phyloP scores from a whole-genome alignment of 2,113 vertebrate genomes.

The Suricata suricatta region DNA sequence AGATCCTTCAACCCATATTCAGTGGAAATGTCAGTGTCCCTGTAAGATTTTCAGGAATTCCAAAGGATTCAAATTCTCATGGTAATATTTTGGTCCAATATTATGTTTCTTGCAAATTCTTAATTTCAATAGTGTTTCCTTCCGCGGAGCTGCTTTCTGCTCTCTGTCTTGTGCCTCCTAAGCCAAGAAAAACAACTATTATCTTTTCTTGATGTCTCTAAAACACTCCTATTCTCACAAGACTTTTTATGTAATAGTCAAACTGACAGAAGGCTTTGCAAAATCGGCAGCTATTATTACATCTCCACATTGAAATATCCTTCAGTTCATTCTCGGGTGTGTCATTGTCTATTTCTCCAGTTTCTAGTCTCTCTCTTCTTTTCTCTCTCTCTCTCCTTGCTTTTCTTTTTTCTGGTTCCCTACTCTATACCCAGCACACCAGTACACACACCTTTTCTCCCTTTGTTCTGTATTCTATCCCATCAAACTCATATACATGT shows the following conservation, averaged over 20 bases:
- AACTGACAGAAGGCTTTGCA: neutral
- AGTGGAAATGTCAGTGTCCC: neutral
- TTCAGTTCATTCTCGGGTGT: neutral
- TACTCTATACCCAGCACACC: accelerated
- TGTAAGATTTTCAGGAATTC: neutral
- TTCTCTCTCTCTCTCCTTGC: neutral
- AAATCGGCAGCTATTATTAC: neutral
- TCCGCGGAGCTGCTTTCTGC: neutral
- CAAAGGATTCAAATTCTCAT: neutral
- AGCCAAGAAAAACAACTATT: neutral
- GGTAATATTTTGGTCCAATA: neutral
- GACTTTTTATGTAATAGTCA: neutral
- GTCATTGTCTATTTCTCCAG: neutral
- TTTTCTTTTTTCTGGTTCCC: neutral
- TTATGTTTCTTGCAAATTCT: neutral
- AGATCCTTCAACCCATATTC: neutral
- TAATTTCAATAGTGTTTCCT: constrained; percentile 17
- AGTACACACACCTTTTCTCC: neutral
- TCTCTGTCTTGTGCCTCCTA: neutral
- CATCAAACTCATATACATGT: neutral
- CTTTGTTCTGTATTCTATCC: neutral
- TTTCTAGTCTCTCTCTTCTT: neutral
- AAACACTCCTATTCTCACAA: neutral
- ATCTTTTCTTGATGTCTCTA: neutral
- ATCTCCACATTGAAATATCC: neutral